phyloP scores from a whole-genome alignment of 1,140 invertebrate species.

The Eubasilissa regina region DNA sequence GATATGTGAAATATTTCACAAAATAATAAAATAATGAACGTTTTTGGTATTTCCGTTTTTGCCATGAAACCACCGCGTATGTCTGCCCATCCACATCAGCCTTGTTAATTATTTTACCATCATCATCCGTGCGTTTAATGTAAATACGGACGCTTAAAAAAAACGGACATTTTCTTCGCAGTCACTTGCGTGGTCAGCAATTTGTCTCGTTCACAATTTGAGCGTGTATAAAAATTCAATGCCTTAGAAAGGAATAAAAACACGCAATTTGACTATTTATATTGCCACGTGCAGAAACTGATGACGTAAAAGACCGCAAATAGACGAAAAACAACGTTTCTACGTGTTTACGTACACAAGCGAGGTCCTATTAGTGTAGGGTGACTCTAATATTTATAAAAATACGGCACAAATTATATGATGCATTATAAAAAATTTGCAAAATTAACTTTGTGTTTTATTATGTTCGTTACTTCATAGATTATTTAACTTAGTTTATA shows the following conservation, averaged over 20 bases:
- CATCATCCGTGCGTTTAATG: constrained; percentile 23
- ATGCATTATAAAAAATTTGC: too few species aligned
- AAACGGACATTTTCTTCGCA: neutral
- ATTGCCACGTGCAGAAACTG: constrained; percentile 27
- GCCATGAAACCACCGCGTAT: neutral
- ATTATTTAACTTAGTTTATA: too few species aligned
- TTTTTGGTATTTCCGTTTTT: too few species aligned
- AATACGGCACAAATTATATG: too few species aligned
- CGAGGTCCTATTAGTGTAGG: neutral
- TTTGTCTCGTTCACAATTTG: constrained; percentile 14
- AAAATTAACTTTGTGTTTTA: too few species aligned
- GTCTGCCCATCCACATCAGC: neutral
- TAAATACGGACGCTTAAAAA: neutral
- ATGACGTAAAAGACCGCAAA: constrained; percentile 19
- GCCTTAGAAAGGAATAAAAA: constrained; percentile 20
- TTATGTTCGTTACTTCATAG: too few species aligned
- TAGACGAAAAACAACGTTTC: constrained; percentile 16
- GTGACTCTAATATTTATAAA: neutral
- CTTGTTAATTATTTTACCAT: constrained; percentile 14
- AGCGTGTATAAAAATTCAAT: neutral
- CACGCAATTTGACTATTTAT: constrained; percentile 32
- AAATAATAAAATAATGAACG: too few species aligned
- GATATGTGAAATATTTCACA: too few species aligned
- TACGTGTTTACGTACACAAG: constrained; percentile 11
- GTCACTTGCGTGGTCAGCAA: constrained; percentile 19